Base-by-base conservation (phyloP, 2,888 invertebrate species). In the Cheilosia scutellata region DNA sequence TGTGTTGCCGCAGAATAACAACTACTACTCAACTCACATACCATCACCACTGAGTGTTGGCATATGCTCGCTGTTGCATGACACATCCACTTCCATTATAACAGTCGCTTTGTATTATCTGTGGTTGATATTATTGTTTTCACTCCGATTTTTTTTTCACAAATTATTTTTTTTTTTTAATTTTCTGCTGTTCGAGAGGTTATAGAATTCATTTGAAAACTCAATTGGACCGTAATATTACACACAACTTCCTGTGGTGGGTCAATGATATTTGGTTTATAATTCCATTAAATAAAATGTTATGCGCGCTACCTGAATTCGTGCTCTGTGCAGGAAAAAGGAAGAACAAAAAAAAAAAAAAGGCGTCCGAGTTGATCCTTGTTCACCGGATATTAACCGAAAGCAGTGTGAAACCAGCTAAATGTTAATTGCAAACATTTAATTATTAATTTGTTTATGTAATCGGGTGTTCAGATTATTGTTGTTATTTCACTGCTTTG, bases 381-480 rank as follows among this genome's bases (percentile, higher is more conserved):
- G 60, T 33, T 53, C 57, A 65, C 63, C 83, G 83, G 83, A 84
- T 79, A 84, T 84, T 84, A 84, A 84, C 79, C 83, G 42, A 75
- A 70, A 70, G 53, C 83, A 65, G 79, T 74, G 79, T 84, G 74
- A 84, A 79, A 65, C 79, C 83, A 65, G 75, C 65, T 74, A 70
- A 84, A 84, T 75, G 83, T 74, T 84, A 79, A 84, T 79, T 75
- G 70, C 63, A 70, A 74, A 70, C 74, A 75, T 83, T 84, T 75
- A 58, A 79, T 79, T 79, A 75, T 63, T 74, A 65, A 75, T 74
- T 79, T 79, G 44, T 47, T 74, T 74, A 63, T 65, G 62, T 79
- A 84, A 79, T 79, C 79, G 63, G 37, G 44, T 20, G 47, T 33
- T 55, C 16, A 44, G 63, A 70, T 78, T 63, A 68, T 55, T 33